phyloP scores from a whole-genome alignment of 2,113 vertebrate species.

The Archocentrus centrarchus region DNA sequence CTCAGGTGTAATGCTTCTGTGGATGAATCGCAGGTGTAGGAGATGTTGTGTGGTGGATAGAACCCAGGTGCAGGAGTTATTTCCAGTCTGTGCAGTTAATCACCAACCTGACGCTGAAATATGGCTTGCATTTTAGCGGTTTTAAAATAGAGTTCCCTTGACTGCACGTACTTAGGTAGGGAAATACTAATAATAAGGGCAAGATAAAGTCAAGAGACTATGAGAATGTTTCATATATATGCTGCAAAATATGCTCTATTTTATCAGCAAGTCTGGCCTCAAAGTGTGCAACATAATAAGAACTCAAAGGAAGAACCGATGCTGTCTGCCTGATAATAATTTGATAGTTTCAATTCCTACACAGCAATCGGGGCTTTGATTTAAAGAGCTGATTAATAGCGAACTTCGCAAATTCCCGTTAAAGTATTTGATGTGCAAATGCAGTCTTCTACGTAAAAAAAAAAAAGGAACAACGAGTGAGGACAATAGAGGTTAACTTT shows the following conservation, averaged over 20 bases:
- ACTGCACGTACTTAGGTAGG: conserved; percentile 56
- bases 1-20: conserved; percentile 69
- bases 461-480: not conserved
- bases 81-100: conserved; percentile 75
- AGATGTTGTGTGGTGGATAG: conserved; percentile 66
- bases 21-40: conserved; percentile 83
- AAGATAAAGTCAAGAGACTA: conserved; percentile 67
- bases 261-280: conserved; percentile 53
- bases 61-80: conserved; percentile 78
- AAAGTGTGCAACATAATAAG: conserved; percentile 53
- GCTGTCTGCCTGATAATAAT: conserved; percentile 52
- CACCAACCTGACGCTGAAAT: conserved; percentile 71
- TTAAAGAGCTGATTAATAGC: conserved; percentile 50
- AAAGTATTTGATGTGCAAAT: conserved; percentile 35
- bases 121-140: conserved; percentile 72
- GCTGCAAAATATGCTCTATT: conserved; percentile 30
- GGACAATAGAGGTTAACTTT: not conserved
- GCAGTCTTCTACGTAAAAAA: conserved; percentile 14
- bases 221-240: conserved; percentile 50
- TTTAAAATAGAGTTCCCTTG: conserved; percentile 77
- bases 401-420: conserved; percentile 26
- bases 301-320: conserved; percentile 53
- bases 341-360: conserved; percentile 57
- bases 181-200: conserved; percentile 73
- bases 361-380: conserved; percentile 59